These are phyloP conservation scores for Halictus ligatus DNA, from an alignment of 2,888 invertebrate genomes.

Conservation along the genomic window DNA sequence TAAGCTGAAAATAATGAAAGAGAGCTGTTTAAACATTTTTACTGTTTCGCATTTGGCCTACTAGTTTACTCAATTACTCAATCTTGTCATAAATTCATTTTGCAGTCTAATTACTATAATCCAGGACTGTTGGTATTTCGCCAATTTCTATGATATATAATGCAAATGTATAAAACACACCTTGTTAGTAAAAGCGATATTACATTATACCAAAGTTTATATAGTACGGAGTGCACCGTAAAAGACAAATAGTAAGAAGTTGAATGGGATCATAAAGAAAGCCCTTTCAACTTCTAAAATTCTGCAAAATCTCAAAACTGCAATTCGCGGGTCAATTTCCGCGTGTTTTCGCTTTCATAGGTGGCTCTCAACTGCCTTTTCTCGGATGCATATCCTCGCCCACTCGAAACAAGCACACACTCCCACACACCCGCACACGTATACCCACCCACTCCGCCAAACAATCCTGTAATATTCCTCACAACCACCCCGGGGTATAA, in stretches of 20 bases:
- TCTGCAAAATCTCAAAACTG: constrained; percentile 9
- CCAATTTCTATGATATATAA: background rate
- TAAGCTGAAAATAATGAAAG: background rate
- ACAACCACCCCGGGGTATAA: background rate
- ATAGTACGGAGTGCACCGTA: background rate
- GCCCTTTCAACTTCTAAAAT: background rate
- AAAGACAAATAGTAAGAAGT: background rate
- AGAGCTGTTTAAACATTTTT: background rate
- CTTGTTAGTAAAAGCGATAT: background rate
- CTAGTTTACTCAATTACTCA: background rate
- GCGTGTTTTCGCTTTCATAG: constrained; percentile 11
- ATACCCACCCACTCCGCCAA: background rate
- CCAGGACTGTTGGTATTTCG: background rate
- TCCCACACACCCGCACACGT: too few species aligned
- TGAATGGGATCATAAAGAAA: background rate
- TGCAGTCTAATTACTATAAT: background rate
- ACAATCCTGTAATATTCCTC: constrained; percentile 15
- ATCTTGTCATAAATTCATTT: background rate
- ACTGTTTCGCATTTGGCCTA: too few species aligned
- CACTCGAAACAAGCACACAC: constrained; percentile 4
- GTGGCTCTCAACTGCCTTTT: background rate
- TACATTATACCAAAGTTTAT: background rate
- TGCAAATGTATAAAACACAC: background rate
- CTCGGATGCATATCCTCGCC: background rate
- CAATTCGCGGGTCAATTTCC: constrained; percentile 14